phyloP scores from a whole-genome alignment of 2,797 vertebrate species.

The Clarias pachynema region DNA sequence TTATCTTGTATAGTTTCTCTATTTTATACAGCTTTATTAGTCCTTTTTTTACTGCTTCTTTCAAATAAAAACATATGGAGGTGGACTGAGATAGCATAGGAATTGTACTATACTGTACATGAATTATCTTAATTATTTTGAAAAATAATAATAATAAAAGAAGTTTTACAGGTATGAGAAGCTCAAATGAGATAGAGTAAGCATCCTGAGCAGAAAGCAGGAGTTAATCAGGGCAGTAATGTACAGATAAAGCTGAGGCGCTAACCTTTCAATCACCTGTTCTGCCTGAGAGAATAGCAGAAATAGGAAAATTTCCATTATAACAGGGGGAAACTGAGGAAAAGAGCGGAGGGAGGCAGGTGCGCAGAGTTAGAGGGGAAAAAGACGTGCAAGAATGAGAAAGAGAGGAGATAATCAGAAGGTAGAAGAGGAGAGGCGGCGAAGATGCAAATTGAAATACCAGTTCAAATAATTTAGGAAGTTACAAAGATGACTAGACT shows the following conservation, averaged over 20 bases:
- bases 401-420: slow-evolving; percentile 21
- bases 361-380: background rate
- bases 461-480: slow-evolving; percentile 30
- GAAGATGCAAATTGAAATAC: slow-evolving; percentile 39
- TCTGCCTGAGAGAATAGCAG: slow-evolving; percentile 35
- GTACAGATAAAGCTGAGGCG: slow-evolving; percentile 36
- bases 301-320: slow-evolving; percentile 51
- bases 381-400: background rate
- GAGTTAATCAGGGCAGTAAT: slow-evolving; percentile 37
- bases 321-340: background rate
- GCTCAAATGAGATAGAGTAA: slow-evolving; percentile 24
- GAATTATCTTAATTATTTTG: background rate
- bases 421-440: slow-evolving; percentile 9
- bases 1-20: background rate
- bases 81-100: background rate
- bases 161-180: slow-evolving; percentile 8
- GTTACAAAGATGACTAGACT: slow-evolving; percentile 25
- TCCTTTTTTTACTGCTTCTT: background rate
- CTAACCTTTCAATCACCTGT: slow-evolving; percentile 51
- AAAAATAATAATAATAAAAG: too few relatives aligned
- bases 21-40: background rate
- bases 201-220: slow-evolving; percentile 31
- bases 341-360: background rate
- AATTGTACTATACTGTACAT: background rate
- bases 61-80: background rate